These are phyloP conservation scores for Agriopis marginaria DNA, from an alignment of 2,888 invertebrate genomes.

Conservation along the genomic window DNA sequence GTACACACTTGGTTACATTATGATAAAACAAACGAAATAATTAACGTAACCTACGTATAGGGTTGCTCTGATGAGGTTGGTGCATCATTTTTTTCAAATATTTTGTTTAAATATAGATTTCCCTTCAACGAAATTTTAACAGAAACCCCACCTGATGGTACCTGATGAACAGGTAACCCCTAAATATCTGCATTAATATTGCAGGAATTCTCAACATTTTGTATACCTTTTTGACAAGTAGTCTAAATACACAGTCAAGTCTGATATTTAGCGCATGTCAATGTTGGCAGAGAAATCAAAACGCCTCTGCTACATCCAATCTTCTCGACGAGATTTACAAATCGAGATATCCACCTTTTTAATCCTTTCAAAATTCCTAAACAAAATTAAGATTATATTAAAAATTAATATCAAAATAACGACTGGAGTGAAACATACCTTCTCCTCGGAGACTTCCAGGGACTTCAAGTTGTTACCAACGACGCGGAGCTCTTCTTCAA, in stretches of 20 bases:
- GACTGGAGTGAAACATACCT: constrained; percentile 88
- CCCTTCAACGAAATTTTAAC: neutral
- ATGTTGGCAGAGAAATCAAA: neutral
- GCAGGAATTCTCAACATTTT: neutral
- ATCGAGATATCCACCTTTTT: neutral
- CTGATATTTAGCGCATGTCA: neutral
- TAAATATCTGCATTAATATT: neutral
- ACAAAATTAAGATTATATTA: neutral
- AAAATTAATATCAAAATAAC: neutral
- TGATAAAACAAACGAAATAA: constrained; percentile 1
- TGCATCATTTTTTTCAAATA: constrained; percentile 66
- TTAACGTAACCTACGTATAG: constrained; percentile 4
- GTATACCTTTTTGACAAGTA: neutral
- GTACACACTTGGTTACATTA: constrained; percentile 61
- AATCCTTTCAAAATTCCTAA: neutral
- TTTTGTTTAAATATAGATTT: neutral
- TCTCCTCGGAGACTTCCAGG: constrained; percentile 99
- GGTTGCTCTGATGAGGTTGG: constrained; percentile 63
- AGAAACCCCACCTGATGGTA: constrained; percentile 16
- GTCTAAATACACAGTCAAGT: neutral
- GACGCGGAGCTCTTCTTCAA: constrained; percentile 99
- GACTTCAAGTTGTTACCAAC: constrained; percentile 99
- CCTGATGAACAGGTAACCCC: neutral
- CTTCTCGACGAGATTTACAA: neutral
- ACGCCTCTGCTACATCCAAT: neutral